These are phyloP conservation scores for Apolygus lucorum DNA, from an alignment of 1,140 invertebrate species.

Conservation along the genomic window DNA sequence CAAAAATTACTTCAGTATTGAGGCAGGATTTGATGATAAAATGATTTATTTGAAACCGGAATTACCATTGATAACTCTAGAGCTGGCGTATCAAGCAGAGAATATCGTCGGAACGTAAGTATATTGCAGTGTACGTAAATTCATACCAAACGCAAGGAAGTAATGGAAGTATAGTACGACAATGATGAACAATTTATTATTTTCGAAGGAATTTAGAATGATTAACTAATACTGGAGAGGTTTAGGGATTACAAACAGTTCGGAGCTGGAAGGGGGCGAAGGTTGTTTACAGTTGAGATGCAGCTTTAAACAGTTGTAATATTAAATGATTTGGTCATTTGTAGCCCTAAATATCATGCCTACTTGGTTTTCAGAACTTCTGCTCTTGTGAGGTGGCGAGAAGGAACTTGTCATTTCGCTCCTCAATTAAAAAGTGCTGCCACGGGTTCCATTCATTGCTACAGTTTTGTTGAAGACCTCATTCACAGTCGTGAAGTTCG, in stretches of 20 bases:
- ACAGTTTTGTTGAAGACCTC: background rate
- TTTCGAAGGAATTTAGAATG: no score
- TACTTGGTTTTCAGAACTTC: background rate
- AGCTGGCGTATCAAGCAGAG: background rate
- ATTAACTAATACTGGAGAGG: no score
- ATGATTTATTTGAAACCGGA: background rate
- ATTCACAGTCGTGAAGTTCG: background rate
- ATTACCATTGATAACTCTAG: background rate
- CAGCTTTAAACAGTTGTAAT: no score
- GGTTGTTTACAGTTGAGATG: no score
- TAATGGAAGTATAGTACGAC: no score
- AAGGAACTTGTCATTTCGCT: background rate
- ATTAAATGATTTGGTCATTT: no score
- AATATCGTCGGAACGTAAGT: conserved; percentile 1
- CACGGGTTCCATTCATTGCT: background rate
- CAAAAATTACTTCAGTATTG: background rate
- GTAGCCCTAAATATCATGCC: no score
- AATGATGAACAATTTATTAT: no score
- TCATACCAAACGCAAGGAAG: no score
- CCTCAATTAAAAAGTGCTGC: background rate
- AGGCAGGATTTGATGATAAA: background rate
- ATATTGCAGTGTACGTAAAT: no score
- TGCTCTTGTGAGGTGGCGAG: background rate
- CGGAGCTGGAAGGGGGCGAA: no score
- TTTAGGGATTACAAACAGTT: no score